These are phyloP conservation scores for Paraescarpia echinospica DNA, from an alignment of 1,140 invertebrate genomes.

Conservation along the genomic window DNA sequence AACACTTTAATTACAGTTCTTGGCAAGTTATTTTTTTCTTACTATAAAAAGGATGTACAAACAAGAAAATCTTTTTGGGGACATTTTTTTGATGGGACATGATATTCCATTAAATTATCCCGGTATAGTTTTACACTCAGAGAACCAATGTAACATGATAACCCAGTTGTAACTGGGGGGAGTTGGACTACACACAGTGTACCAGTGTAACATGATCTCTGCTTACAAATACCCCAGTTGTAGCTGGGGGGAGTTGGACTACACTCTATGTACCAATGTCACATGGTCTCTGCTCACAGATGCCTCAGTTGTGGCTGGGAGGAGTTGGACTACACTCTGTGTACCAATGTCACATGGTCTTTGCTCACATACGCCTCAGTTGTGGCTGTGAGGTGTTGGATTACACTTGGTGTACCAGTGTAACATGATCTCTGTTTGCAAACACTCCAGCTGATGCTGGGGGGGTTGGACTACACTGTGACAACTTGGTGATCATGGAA, in stretches of 20 bases:
- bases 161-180: too few species aligned
- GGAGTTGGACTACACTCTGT: background rate
- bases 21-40: background rate
- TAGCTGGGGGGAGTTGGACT: too few species aligned
- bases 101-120: background rate
- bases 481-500: background rate
- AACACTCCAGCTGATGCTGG: background rate
- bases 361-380: background rate
- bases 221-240: too few species aligned
- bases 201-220: background rate
- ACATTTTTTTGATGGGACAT: background rate
- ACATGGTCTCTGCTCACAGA: background rate
- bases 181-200: background rate
- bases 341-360: background rate
- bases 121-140: background rate
- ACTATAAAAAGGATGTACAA: background rate
- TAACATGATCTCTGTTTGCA: too few species aligned
- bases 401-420: background rate
- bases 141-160: background rate
- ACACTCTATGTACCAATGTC: background rate
- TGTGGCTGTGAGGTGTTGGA: background rate
- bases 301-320: background rate
- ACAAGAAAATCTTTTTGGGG: background rate
- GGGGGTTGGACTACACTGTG: background rate
- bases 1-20: background rate